Percentiles rank a stretch among this genome's conserved stretches.
Conservation (phyloP, 2,888 invertebrate genomes). For the Chirona hameri region DNA sequence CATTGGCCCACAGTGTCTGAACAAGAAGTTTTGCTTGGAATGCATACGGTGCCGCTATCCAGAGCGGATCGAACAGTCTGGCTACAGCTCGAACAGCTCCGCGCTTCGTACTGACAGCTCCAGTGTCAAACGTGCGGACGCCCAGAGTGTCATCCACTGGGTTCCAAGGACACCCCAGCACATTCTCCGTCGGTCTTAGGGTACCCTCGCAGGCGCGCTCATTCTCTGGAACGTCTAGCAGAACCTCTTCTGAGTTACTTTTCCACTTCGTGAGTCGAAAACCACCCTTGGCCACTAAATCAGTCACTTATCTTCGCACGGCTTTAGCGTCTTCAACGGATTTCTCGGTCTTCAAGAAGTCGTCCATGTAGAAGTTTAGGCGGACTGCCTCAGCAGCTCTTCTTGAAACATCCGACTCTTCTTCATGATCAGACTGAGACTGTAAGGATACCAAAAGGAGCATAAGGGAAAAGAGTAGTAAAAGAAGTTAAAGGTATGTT, state of each 20-base stretch:
- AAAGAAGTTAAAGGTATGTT: too few relatives aligned
- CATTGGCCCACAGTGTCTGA: neutral
- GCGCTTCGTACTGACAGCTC: neutral
- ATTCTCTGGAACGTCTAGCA: neutral
- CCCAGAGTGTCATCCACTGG: neutral
- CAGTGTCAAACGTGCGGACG: neutral
- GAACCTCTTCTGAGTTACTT: neutral
- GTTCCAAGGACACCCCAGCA: neutral
- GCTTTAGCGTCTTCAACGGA: too few relatives aligned
- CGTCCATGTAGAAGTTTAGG: neutral
- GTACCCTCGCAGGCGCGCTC: neutral
- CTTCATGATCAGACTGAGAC: neutral
- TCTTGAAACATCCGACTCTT: too few relatives aligned
- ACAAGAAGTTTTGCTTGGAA: neutral
- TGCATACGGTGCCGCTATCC: neutral
- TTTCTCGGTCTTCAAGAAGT: neutral
- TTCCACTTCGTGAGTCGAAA: neutral
- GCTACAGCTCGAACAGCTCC: neutral
- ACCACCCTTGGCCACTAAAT: neutral
- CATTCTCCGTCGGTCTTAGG: neutral
- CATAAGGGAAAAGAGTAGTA: too few relatives aligned
- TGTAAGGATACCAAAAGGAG: too few relatives aligned
- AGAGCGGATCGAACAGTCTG: neutral
- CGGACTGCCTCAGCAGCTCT: too few relatives aligned
- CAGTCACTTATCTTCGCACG: neutral